Base-by-base conservation (phyloP, 2,113 vertebrate species). In the Megaceryle maxima region DNA sequence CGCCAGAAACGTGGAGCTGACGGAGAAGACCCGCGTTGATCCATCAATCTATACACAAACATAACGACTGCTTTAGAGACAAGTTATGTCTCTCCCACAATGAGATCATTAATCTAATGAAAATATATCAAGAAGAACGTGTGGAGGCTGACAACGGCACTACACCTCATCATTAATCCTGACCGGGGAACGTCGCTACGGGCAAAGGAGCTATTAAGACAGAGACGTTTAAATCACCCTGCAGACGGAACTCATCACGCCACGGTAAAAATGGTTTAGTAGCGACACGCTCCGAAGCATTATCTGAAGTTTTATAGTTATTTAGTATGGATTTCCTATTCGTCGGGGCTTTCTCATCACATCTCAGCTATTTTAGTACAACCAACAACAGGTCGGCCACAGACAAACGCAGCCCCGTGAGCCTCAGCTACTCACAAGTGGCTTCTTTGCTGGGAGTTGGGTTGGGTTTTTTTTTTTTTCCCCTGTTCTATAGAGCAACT, bases 191-290 rank as follows among this genome's bases (percentile, higher is more conserved):
- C 88, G 96, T 96, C 64, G 92, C 83, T 78, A 66, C 13, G 57
- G 92, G 82, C 93, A 88, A 74, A 31, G 63, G 73, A 79, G 91
- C 91, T 68, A 90, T 97, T 97, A 96, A 95, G 96, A 97, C 78
- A 97, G 97, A 97, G 97, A 97, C 68, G 31, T 60, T 85, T 98
- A 98, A 98, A 98, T 98, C 90, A 94, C 87, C 85, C 87, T 68
- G 60, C 90, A 97, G 98, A 97, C 89, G 92, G 94, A 94, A 84
- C 74, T 88, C 96, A 98, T 97, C 94, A 96, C 97, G 96, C 75
- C 91, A 81, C 95, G 59, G 97, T 96, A 97, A 98, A 98, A 98
- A 94, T 59, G 85, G 93, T 77, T 97, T 97, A 98, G 98, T 98
- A 98, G 98, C 97, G 92, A 96, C 96, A 96, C 92, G 94, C 94